Percentiles rank a stretch among this genome's conserved stretches.
Evolutionary conservation across 2,113 vertebrate genomes (phyloP).

Genomic region (Oceanodroma tethys): DNA sequence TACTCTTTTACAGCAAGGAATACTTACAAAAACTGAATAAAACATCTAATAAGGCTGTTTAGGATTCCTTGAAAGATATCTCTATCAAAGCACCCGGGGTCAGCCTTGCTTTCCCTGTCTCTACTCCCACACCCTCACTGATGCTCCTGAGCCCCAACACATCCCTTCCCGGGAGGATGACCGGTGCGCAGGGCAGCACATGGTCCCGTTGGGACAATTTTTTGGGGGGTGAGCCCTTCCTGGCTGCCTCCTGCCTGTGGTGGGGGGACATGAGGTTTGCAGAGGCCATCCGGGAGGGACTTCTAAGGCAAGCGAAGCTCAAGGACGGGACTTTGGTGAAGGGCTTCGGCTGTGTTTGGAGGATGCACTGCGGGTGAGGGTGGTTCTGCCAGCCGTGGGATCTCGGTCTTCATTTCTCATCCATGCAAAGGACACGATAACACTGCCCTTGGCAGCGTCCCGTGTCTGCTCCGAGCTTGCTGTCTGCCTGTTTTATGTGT

Average conservation of each 20-base stretch:
- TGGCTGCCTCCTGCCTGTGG: background rate
- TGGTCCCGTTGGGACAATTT: fast-evolving
- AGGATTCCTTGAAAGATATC: background rate
- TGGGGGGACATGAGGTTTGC: background rate
- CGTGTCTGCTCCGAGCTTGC: fast-evolving
- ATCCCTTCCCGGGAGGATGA: background rate
- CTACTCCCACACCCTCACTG: background rate
- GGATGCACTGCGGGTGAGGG: fast-evolving
- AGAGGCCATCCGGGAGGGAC: background rate
- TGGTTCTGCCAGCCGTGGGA: background rate
- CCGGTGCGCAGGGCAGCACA: fast-evolving
- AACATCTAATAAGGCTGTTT: background rate
- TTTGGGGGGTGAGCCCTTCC: background rate
- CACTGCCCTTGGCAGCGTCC: background rate
- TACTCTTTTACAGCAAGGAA: background rate
- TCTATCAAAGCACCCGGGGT: background rate
- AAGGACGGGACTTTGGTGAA: background rate
- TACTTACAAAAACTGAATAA: constrained; percentile 1
- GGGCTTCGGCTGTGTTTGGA: background rate
- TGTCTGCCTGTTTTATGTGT: background rate
- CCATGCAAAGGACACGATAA: background rate
- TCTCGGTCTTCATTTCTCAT: background rate
- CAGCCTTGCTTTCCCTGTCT: background rate
- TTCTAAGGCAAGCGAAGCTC: fast-evolving
- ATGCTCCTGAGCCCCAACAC: background rate